These are phyloP conservation scores for Xanthia icteritia DNA, from an alignment of 2,888 invertebrate species.

Conservation along the genomic window DNA sequence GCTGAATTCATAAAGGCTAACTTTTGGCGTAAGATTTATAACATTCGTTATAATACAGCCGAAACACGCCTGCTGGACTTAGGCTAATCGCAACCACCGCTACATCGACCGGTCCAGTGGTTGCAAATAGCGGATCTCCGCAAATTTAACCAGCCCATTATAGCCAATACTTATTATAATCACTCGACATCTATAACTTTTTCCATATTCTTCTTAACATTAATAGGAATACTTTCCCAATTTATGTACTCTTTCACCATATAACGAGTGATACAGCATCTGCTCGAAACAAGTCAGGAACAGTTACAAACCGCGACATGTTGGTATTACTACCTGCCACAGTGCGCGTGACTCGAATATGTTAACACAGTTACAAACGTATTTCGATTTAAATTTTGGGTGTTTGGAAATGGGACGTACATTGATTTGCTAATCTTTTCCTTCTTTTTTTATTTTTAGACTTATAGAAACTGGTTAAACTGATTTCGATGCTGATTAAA, in stretches of 20 bases:
- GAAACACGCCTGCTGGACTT: neutral
- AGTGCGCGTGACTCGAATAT: conserved; percentile 58
- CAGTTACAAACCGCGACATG: conserved; percentile 45
- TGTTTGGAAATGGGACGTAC: conserved; percentile 46
- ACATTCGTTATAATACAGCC: neutral
- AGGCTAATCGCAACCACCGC: neutral
- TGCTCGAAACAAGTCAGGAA: conserved; percentile 53
- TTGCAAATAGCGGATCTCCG: neutral
- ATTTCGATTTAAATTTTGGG: conserved; percentile 58
- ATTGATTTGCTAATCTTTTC: conserved; percentile 20
- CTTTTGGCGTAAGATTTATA: neutral
- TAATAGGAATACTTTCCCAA: conserved; percentile 21
- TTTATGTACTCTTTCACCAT: conserved; percentile 11
- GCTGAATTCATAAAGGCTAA: neutral
- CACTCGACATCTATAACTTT: neutral
- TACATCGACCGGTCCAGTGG: neutral
- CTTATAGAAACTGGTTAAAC: neutral
- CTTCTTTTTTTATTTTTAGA: conserved; percentile 21
- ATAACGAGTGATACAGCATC: conserved; percentile 23
- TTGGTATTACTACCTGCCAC: conserved; percentile 60
- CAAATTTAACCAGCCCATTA: neutral
- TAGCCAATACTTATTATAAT: neutral
- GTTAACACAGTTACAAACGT: conserved; percentile 36
- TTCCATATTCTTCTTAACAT: neutral
- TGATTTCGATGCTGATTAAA: neutral